Evolutionary conservation across 1,140 invertebrate species (phyloP).

Genomic region (Drosophila serrata): DNA sequence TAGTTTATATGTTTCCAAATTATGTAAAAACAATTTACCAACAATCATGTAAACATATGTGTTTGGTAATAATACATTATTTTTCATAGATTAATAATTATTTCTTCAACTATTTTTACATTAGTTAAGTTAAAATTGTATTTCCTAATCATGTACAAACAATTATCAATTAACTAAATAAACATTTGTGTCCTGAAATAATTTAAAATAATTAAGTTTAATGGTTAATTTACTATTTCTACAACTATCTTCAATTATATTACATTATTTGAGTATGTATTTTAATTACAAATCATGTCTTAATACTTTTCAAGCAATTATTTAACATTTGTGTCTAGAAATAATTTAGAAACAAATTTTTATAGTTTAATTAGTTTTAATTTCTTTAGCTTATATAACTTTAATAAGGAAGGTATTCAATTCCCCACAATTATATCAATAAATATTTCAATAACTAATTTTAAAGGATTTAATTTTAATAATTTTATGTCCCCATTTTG

Average conservation of each 20-base stretch:
- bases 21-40: background rate
- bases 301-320: background rate
- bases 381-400: background rate
- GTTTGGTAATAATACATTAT: background rate
- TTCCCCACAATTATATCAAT: background rate
- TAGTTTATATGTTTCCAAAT: background rate
- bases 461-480: background rate
- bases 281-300: accelerated
- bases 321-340: background rate
- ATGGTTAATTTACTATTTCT: background rate
- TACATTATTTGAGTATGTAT: background rate
- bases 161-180: background rate
- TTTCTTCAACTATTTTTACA: background rate
- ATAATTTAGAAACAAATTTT: background rate
- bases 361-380: too few species aligned
- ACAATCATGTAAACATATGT: background rate
- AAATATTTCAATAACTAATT: background rate
- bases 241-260: background rate
- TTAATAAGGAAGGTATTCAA: background rate
- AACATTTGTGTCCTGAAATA: background rate
- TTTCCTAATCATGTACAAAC: background rate
- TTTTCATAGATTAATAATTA: background rate
- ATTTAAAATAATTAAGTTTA: background rate
- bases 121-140: background rate
- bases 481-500: background rate